Evolutionary conservation across 2,888 invertebrate genomes (phyloP).

Genomic region (Leucoptera coffeella): DNA sequence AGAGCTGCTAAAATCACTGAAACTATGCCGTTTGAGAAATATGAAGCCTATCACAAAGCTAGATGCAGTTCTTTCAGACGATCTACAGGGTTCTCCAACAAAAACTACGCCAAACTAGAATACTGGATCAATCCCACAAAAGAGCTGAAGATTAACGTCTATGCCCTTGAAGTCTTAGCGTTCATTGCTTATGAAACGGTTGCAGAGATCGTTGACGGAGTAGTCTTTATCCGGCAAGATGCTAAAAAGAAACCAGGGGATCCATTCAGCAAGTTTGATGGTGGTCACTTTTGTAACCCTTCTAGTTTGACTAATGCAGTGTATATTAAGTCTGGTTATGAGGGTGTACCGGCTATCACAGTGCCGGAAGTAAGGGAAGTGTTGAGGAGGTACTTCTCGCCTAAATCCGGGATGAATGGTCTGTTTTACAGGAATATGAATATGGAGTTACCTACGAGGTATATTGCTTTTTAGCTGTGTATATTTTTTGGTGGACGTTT

Average conservation of each 20-base stretch:
- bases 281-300: conserved; percentile 60
- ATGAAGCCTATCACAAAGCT: conserved; percentile 74
- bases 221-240: conserved; percentile 75
- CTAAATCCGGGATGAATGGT: conserved; percentile 53
- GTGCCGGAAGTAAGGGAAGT: conserved; percentile 81
- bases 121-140: conserved; percentile 58
- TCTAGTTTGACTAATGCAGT: conserved; percentile 50
- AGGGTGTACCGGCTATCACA: conserved; percentile 64
- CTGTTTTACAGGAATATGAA: conserved; percentile 41
- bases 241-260: conserved; percentile 61
- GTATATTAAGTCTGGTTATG: conserved; percentile 53
- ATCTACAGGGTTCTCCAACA: conserved; percentile 34
- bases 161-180: conserved; percentile 71
- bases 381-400: conserved; percentile 64
- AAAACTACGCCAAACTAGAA: conserved; percentile 52
- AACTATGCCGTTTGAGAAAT: conserved; percentile 52
- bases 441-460: conserved; percentile 28
- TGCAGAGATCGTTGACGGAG: conserved; percentile 80
- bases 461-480: no score
- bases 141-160: conserved; percentile 54
- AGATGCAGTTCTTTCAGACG: conserved; percentile 65
- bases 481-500: no score
- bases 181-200: conserved; percentile 89
- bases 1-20: conserved; percentile 52
- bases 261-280: conserved; percentile 61